These are phyloP conservation scores for Drosophila mauritiana DNA, from an alignment of 1,140 invertebrate species.

Conservation along the genomic window DNA sequence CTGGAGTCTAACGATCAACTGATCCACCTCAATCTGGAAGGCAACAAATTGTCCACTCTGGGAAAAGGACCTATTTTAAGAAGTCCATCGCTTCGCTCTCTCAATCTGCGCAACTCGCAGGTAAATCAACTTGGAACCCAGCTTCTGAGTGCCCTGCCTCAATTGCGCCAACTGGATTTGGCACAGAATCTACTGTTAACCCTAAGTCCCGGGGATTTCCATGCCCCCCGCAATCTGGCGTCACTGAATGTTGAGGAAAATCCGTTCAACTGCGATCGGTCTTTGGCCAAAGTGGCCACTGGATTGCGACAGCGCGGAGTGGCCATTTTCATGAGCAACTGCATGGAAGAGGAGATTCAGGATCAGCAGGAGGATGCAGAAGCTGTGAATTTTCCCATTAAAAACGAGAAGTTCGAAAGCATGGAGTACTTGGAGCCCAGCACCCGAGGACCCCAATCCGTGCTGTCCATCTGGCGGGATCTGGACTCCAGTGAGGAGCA, in stretches of 20 bases:
- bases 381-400: background rate
- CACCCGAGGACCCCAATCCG: constrained; percentile 48
- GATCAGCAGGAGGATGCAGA: constrained; percentile 24
- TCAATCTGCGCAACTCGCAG: constrained; percentile 75
- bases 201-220: constrained; percentile 51
- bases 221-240: constrained; percentile 54
- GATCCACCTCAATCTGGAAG: constrained; percentile 65
- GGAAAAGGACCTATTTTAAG: constrained; percentile 50
- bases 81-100: constrained; percentile 56
- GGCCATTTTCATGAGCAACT: constrained; percentile 55
- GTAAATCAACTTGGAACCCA: constrained; percentile 59
- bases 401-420: constrained; percentile 42
- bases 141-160: constrained; percentile 60
- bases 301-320: constrained; percentile 59
- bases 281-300: constrained; percentile 50
- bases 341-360: constrained; percentile 28
- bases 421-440: constrained; percentile 40
- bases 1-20: constrained; percentile 68
- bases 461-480: constrained; percentile 57
- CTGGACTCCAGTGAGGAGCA: constrained; percentile 57
- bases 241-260: constrained; percentile 69
- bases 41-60: constrained; percentile 73
- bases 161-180: constrained; percentile 67
- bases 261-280: constrained; percentile 70
- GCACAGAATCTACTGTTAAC: constrained; percentile 74